Percentiles rank a stretch among this genome's conserved stretches.
phyloP scores from a whole-genome alignment of 2,888 invertebrate genomes.

The Cephonodes hylas region DNA sequence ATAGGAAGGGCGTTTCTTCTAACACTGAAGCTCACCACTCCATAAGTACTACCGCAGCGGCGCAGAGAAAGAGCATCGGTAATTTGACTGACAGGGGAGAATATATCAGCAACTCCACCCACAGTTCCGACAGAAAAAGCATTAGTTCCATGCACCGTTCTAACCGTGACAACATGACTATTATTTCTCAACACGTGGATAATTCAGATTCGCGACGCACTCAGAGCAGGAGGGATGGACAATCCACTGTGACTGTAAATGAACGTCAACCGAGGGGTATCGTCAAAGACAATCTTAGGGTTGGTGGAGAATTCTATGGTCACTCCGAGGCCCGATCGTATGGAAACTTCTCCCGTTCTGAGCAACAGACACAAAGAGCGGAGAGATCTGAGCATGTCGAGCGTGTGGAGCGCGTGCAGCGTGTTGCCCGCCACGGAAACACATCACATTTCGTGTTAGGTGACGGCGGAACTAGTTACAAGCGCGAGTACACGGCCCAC shows the following conservation, averaged over 20 bases:
- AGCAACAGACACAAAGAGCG: conserved; percentile 58
- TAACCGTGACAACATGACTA: conserved; percentile 75
- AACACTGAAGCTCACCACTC: conserved; percentile 88
- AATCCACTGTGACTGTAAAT: conserved; percentile 74
- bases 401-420: conserved; percentile 81
- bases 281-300: conserved; percentile 84
- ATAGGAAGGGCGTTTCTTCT: conserved; percentile 85
- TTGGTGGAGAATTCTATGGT: conserved; percentile 88
- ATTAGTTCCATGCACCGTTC: conserved; percentile 90
- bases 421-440: conserved; percentile 83
- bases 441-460: conserved; percentile 89
- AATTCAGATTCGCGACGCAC: conserved; percentile 55
- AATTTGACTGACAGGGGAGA: conserved; percentile 88
- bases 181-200: conserved; percentile 77
- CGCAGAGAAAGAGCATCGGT: conserved; percentile 89
- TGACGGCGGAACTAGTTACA: conserved; percentile 86
- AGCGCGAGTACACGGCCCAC: conserved; percentile 87
- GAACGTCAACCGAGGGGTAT: conserved; percentile 84
- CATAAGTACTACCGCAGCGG: conserved; percentile 87
- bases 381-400: conserved; percentile 73
- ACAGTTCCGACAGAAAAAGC: conserved; percentile 87
- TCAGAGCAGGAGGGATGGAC: conserved; percentile 73
- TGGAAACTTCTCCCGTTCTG: conserved; percentile 83
- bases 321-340: conserved; percentile 86
- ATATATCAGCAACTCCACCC: conserved; percentile 83